Evolutionary conservation across 2,888 invertebrate genomes (phyloP).

Genomic region (Tachina lurida): DNA sequence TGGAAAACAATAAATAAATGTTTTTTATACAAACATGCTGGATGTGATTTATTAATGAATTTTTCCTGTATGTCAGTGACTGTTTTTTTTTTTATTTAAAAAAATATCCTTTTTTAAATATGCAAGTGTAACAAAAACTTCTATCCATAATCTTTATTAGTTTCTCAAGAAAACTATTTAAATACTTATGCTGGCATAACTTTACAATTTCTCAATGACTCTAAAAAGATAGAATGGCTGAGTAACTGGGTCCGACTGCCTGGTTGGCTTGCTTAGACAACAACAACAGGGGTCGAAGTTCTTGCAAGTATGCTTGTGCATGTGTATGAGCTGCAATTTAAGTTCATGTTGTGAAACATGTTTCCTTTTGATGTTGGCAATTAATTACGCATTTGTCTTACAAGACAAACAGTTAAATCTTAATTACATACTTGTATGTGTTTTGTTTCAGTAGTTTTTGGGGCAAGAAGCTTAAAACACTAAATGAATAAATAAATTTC

Average conservation of each 20-base stretch:
- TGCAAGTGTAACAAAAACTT: constrained; percentile 8
- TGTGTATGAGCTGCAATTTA: not conserved
- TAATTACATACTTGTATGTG: constrained; percentile 60
- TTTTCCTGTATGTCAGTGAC: constrained; percentile 15
- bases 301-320: constrained; percentile 1
- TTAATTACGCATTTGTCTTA: constrained; percentile 82
- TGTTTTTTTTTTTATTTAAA: not conserved
- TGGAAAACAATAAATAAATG: constrained; percentile 41
- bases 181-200: constrained; percentile 18
- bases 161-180: constrained; percentile 67
- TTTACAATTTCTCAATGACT: constrained; percentile 3
- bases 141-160: constrained; percentile 28
- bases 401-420: constrained; percentile 79
- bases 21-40: constrained; percentile 4
- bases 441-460: constrained; percentile 35
- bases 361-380: constrained; percentile 81
- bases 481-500: constrained; percentile 56
- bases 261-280: not conserved
- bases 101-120: constrained; percentile 37
- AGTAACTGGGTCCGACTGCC: too few species aligned
- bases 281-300: not conserved
- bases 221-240: not conserved
- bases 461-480: constrained; percentile 22
- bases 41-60: constrained; percentile 63
- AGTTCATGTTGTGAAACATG: constrained; percentile 69